Evolutionary conservation across 2,113 vertebrate genomes (phyloP), one percentile per base, ranked within the genome.

Genomic region (Cynocephalus volans): DNA sequence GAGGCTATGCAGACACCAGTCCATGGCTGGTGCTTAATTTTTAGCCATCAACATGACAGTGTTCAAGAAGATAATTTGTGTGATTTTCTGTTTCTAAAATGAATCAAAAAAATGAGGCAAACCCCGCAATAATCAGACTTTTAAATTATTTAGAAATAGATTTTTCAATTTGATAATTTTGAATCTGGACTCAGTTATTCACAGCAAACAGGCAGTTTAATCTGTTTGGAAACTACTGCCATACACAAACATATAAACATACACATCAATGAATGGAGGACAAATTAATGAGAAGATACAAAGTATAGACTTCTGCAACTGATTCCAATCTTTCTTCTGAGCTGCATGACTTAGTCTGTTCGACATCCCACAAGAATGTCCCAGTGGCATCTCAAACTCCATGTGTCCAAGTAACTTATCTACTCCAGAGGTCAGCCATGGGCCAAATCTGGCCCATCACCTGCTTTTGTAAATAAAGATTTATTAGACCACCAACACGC

Each of bases 221-320:
- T 41, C n/a, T 76, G 14, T 81, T 88, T 79, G 73, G 65, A 96
- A 96, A 91, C 21, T 76, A 58, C 13, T 24, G 62, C 48, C 17
- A 11, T 23, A 79, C 10, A n/a, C 50, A 52, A 17, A 76, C 10
- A 58, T 10, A n/a, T 6, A 69, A 5, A 70, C 5, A 65, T 36
- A 36, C 1, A 12, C 58, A 45, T 45, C n/a, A 33, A 65, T 31
- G 72, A 88, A 45, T 19, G 88, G 3, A 54, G 36, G 73, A 33
- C 17, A 84, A 88, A 65, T 21, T n/a, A 56, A 28, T 4, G 8
- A 8, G 6, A 76, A 86, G 48, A 87, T 31, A 73, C 6, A 67
- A 89, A 82, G 73, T 50, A 41, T 0, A 58, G 31, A 28, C 31
- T 28, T 48, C 6, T 90, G 19, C 70, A 79, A 50, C n/a, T 64